These are phyloP conservation scores for Athalia circularis DNA, from an alignment of 2,888 invertebrate genomes.

Conservation along the genomic window DNA sequence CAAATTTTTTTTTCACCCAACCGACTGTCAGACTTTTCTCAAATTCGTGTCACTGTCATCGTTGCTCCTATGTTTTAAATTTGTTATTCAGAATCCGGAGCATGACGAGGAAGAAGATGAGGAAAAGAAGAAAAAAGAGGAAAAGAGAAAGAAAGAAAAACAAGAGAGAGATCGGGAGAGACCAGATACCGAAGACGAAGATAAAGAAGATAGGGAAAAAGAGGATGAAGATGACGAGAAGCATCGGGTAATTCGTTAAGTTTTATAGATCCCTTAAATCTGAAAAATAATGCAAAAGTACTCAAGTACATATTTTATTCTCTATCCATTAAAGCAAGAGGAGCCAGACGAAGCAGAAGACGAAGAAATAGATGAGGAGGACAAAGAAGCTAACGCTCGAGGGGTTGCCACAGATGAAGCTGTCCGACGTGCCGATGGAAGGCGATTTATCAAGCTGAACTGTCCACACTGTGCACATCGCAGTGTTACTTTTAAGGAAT, in stretches of 20 bases:
- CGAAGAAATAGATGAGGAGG: constrained; percentile 62
- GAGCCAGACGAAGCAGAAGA: constrained; percentile 71
- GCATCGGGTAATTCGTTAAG: constrained; percentile 56
- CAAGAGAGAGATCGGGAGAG: constrained; percentile 76
- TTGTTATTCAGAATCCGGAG: constrained; percentile 52
- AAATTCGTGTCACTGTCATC: too few relatives aligned
- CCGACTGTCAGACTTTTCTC: too few relatives aligned
- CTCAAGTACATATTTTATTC: not conserved
- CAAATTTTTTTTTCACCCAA: not conserved
- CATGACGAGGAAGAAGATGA: constrained; percentile 67
- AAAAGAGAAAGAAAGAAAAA: constrained; percentile 71
- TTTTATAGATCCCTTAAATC: not conserved
- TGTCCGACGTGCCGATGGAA: constrained; percentile 70
- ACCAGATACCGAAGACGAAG: constrained; percentile 77
- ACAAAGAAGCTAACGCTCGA: constrained; percentile 69
- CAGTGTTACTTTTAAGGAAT: constrained; percentile 85
- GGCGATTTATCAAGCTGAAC: constrained; percentile 81
- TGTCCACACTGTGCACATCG: constrained; percentile 88
- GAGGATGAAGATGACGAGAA: constrained; percentile 60
- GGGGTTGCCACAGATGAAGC: constrained; percentile 70
- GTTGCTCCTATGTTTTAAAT: too few relatives aligned
- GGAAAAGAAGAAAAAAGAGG: constrained; percentile 64
- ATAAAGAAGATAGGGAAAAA: constrained; percentile 52
- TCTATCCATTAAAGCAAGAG: constrained; percentile 55
- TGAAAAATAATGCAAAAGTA: not conserved